phyloP scores from a whole-genome alignment of 2,888 invertebrate genomes.

The Meteorus colon region DNA sequence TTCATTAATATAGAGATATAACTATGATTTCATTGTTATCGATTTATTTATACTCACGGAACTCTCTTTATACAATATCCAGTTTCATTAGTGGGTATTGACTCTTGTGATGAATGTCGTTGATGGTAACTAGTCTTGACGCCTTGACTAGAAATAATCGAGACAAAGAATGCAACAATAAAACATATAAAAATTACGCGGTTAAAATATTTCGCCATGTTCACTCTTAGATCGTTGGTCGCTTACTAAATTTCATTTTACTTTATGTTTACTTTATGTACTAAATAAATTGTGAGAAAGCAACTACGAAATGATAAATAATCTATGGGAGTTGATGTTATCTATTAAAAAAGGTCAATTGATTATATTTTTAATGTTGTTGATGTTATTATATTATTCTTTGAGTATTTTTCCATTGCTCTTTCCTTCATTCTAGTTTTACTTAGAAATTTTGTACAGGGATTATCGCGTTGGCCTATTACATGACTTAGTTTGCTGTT shows the following conservation, averaged over 20 bases:
- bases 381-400: too few relatives aligned
- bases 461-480: constrained; percentile 19
- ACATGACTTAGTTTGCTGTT: constrained; percentile 13
- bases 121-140: constrained; percentile 60
- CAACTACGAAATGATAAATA: not conserved
- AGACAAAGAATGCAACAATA: constrained; percentile 50
- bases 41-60: constrained; percentile 76
- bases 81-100: constrained; percentile 58
- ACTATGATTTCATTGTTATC: constrained; percentile 6
- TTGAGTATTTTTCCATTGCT: too few relatives aligned
- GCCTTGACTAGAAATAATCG: constrained; percentile 53
- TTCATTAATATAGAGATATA: not conserved
- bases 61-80: constrained; percentile 80
- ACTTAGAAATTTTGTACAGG: constrained; percentile 19
- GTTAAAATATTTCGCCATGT: constrained; percentile 56
- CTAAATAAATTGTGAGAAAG: constrained; percentile 2
- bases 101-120: constrained; percentile 42
- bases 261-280: not conserved
- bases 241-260: constrained; percentile 17
- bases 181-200: constrained; percentile 47
- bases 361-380: constrained; percentile 32
- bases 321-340: not conserved
- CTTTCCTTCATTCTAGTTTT: constrained; percentile 32
- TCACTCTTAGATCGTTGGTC: constrained; percentile 52
- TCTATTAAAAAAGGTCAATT: constrained; percentile 45